These are phyloP conservation scores for Propithecus coquereli DNA, from an alignment of 2,113 vertebrate genomes.

Conservation along the genomic window DNA sequence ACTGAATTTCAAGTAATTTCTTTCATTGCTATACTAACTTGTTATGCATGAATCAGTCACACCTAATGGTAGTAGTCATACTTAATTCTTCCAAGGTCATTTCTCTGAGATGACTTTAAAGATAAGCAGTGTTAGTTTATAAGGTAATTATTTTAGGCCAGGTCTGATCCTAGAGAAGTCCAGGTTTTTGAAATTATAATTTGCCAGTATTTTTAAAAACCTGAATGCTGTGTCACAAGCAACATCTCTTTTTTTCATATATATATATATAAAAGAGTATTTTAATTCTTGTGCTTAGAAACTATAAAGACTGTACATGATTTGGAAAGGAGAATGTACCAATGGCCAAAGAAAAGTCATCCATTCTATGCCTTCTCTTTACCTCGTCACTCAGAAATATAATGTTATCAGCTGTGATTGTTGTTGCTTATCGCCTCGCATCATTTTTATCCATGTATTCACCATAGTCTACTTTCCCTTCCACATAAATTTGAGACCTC, in stretches of 20 bases:
- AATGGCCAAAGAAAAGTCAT: too few species aligned
- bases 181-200: constrained; percentile 9
- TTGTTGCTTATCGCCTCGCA: too few species aligned
- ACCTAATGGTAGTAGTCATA: not conserved
- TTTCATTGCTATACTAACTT: not conserved
- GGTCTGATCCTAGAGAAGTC: not conserved
- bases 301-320: too few species aligned
- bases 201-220: constrained; percentile 14
- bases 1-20: constrained; percentile 18
- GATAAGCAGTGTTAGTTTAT: constrained; percentile 32
- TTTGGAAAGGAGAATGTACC: too few species aligned
- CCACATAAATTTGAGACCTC: too few species aligned
- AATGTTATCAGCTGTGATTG: too few species aligned
- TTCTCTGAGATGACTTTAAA: constrained; percentile 26
- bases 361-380: too few species aligned
- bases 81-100: not conserved
- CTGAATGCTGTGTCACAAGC: not conserved
- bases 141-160: not conserved
- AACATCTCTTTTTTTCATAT: not conserved
- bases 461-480: too few species aligned
- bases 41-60: not conserved
- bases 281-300: too few species aligned
- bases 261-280: too few species aligned
- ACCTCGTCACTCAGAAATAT: too few species aligned
- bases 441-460: too few species aligned